Conservation (phyloP, 1,140 invertebrate genomes). For the Brachionus manjavacas region DNA sequence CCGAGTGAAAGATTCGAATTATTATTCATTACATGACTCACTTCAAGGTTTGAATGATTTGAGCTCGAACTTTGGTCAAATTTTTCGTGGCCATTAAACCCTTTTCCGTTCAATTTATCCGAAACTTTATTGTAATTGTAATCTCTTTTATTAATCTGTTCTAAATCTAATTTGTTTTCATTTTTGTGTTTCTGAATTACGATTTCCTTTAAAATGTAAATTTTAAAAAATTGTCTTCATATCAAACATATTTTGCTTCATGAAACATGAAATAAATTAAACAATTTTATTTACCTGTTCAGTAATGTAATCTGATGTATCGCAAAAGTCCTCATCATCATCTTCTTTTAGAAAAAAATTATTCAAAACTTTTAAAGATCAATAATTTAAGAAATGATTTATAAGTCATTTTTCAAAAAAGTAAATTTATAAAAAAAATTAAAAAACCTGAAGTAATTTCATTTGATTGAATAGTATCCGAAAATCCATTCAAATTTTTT, state of each 20-base stretch:
- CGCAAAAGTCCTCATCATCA: conserved; percentile 40
- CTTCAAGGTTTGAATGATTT: not conserved
- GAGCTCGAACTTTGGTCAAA: not conserved
- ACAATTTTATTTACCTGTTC: conserved; percentile 4
- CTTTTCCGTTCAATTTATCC: not conserved
- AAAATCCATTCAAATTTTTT: not conserved
- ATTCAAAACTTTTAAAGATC: not conserved
- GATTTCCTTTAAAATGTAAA: not conserved
- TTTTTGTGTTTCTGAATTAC: not conserved
- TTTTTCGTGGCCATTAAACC: not conserved
- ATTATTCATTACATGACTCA: not conserved
- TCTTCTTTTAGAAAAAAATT: not conserved
- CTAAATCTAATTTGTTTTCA: not conserved
- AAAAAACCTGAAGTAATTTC: conserved; percentile 18
- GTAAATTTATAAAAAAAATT: not conserved
- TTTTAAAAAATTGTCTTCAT: no score
- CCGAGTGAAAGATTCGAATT: not conserved
- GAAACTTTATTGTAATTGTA: not conserved
- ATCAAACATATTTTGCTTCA: no score
- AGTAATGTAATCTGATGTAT: conserved; percentile 33
- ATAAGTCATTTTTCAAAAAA: not conserved
- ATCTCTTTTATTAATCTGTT: not conserved
- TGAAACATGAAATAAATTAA: not conserved
- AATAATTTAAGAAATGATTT: not conserved
- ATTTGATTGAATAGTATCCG: not conserved